A percentile compares a stretch with the other conserved stretches of the same genome.
These are phyloP conservation scores for Ptilonorhynchus violaceus DNA, from an alignment of 2,113 vertebrate genomes.

Conservation along the genomic window DNA sequence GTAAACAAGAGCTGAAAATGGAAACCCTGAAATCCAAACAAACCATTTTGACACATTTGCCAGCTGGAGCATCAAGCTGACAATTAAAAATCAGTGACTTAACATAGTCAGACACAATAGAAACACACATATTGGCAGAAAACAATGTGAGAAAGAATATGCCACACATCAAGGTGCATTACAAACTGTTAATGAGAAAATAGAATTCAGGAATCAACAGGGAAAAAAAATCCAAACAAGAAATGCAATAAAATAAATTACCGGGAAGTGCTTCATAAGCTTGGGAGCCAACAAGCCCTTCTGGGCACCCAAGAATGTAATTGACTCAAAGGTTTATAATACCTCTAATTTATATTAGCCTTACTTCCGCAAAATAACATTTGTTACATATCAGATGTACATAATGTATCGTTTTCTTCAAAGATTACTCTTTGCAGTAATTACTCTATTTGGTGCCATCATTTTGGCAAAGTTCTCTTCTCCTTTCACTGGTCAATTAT, in stretches of 20 bases:
- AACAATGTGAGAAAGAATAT: background rate
- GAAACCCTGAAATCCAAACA: slow-evolving; percentile 10
- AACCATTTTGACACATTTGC: background rate
- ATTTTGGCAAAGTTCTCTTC: background rate
- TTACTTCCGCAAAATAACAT: background rate
- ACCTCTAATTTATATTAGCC: background rate
- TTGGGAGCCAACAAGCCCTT: background rate
- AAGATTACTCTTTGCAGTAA: background rate
- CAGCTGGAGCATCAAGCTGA: background rate
- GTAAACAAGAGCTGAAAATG: slow-evolving; percentile 18
- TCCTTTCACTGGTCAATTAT: background rate
- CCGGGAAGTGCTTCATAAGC: background rate
- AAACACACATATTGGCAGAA: slow-evolving; percentile 17
- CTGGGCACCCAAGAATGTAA: background rate
- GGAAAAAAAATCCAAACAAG: background rate
- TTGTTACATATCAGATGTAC: background rate
- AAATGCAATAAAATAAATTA: background rate
- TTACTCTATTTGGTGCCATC: background rate
- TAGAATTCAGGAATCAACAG: background rate
- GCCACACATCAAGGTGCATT: background rate
- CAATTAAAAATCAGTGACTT: slow-evolving; percentile 18
- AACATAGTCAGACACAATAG: slow-evolving; percentile 19
- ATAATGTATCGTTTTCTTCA: background rate
- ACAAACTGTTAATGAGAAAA: background rate
- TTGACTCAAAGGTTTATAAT: background rate